Evolutionary conservation across 2,888 invertebrate species (phyloP).

Genomic region (Drosophila parthenogenetica): DNA sequence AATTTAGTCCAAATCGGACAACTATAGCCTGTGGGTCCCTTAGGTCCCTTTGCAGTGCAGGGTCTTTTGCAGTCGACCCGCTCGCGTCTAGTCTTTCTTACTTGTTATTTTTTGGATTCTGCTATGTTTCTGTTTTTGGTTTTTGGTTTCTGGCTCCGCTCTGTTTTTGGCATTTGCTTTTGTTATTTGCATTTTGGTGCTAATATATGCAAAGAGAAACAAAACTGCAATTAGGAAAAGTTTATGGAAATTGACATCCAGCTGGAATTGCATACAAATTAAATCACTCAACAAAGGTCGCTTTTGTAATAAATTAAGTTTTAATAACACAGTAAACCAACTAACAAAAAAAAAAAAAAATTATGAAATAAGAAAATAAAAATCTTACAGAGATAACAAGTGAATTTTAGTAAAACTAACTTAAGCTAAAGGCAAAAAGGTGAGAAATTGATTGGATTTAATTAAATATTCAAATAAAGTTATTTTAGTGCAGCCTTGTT

Average conservation of each 20-base stretch:
- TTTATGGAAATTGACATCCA: constrained; percentile 55
- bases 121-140: not conserved
- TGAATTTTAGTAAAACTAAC: constrained; percentile 3
- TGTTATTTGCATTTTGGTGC: constrained; percentile 1
- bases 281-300: constrained; percentile 33
- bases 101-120: not conserved
- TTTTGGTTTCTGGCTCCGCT: not conserved
- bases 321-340: constrained; percentile 50
- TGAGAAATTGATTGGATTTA: constrained; percentile 28
- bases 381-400: not conserved
- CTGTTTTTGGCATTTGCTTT: constrained; percentile 3
- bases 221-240: constrained; percentile 47
- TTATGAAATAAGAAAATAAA: too few species aligned
- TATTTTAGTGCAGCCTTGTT: constrained; percentile 69
- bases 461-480: constrained; percentile 33
- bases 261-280: constrained; percentile 64
- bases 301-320: constrained; percentile 72
- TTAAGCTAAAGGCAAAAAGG: constrained; percentile 10
- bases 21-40: too few species aligned
- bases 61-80: too few species aligned
- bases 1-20: too few species aligned
- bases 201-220: constrained; percentile 47
- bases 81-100: too few species aligned
- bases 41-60: too few species aligned
- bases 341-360: constrained; percentile 2